Evolutionary conservation across 2,113 vertebrate genomes (phyloP).

Genomic region (Dryoscopus gambensis): DNA sequence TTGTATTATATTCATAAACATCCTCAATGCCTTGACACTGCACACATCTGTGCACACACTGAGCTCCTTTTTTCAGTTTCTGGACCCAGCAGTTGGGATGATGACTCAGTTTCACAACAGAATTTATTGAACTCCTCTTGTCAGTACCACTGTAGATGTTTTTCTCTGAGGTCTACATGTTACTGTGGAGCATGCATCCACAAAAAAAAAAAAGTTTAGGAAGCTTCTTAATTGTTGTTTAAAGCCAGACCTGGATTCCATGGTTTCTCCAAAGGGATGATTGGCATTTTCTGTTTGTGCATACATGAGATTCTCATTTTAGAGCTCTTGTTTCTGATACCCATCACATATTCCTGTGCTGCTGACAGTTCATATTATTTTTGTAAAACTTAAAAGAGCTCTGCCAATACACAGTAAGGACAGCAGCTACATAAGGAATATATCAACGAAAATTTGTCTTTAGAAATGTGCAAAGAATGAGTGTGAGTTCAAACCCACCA

Average conservation of each 20-base stretch:
- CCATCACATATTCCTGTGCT: not conserved
- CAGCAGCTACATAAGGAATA: not conserved
- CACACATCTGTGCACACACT: not conserved
- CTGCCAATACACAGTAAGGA: not conserved
- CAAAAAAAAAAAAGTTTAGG: not conserved
- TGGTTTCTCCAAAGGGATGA: not conserved
- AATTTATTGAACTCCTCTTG: not conserved
- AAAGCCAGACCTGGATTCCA: not conserved
- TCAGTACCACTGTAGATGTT: not conserved
- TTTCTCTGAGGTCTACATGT: not conserved
- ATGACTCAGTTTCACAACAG: not conserved
- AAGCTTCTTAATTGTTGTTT: not conserved
- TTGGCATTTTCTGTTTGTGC: not conserved
- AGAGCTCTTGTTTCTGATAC: not conserved
- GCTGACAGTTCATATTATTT: not conserved
- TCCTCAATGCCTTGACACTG: not conserved
- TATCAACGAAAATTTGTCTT: not conserved
- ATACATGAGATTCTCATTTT: not conserved
- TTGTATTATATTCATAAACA: not conserved
- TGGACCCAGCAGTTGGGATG: not conserved
- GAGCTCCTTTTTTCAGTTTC: not conserved
- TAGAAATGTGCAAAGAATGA: not conserved
- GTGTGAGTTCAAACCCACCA: not conserved
- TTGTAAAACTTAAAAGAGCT: not conserved
- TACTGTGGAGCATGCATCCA: not conserved